Percentiles rank a stretch among this genome's conserved stretches.
phyloP scores from a whole-genome alignment of 1,140 invertebrate genomes.

The Oreohelix idahoensis region DNA sequence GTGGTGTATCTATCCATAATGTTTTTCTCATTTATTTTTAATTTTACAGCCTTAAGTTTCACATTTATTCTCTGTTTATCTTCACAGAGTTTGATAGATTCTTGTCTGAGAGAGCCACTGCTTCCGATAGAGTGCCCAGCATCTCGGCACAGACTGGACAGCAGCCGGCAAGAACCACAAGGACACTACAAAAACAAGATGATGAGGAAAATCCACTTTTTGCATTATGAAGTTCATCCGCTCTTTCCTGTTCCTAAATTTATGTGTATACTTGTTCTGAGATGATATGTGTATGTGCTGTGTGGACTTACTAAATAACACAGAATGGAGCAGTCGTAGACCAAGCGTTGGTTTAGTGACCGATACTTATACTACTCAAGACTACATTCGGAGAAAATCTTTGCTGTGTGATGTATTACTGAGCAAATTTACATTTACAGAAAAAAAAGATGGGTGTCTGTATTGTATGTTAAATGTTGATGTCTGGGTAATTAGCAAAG shows the following conservation, averaged over 20 bases:
- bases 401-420: too few species aligned
- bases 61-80: slow-evolving; percentile 20
- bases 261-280: neutral
- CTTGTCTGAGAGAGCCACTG: slow-evolving; percentile 88
- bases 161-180: slow-evolving; percentile 46
- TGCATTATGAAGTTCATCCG: slow-evolving; percentile 63
- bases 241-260: neutral
- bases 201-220: slow-evolving; percentile 72
- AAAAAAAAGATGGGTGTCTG: too few species aligned
- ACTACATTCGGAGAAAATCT: neutral
- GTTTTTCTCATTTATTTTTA: too few species aligned
- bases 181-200: slow-evolving; percentile 69
- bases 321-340: neutral
- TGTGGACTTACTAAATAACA: neutral
- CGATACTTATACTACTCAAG: neutral
- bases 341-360: neutral
- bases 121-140: slow-evolving; percentile 75
- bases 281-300: neutral
- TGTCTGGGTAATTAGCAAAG: too few species aligned
- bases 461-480: too few species aligned
- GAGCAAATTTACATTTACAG: too few species aligned
- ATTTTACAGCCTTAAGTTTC: neutral
- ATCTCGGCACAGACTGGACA: slow-evolving; percentile 64
- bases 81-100: slow-evolving; percentile 93
- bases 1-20: too few species aligned